Evolutionary conservation across 2,797 vertebrate species (phyloP), one percentile per base, ranked within the genome.

Genomic region (Gadopsis marmoratus): DNA sequence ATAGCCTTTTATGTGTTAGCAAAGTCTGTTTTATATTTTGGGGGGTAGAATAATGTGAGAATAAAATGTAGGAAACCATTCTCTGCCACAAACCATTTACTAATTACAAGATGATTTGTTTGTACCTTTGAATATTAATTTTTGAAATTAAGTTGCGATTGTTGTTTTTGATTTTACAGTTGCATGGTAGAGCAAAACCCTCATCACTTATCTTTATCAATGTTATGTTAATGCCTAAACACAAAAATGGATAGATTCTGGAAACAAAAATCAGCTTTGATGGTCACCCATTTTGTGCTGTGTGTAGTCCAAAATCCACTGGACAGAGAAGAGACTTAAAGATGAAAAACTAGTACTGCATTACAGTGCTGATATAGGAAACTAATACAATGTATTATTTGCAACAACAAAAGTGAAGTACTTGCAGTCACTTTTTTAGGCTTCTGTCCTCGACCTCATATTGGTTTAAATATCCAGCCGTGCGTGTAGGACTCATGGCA

Each of bases 61-160:
- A 35, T 35, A 66, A 70, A 85, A 85, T 66, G 43, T 79, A 26
- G n/a, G 43, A 76, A 67, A 70, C 51, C 17, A 48, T 74, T 76
- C 33, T 41, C 39, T 51, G 39, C n/a, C 31, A 72, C 43, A 66
- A 80, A 74, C 17, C 26, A n/a, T 71, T 59, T 39, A 50, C 60
- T 37, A 64, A 70, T 61, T 56, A 48, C 16, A 55, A 54, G 11
- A 50, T 58, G 1, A 48, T 50, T 51, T 31, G 26, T 33, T 45
- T 67, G 56, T 14, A 16, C 47, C 33, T 54, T 64, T 19, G 11
- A n/a, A 33, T 9, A 43, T 51, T 48, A 12, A 53, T n/a, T 55
- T 67, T 23, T 47, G 0, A 23, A 67, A 59, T 21, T 8, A 6
- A 53, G 6, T 35, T 2, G 14, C 35, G 23, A 67, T 63, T 54